phyloP scores from a whole-genome alignment of 37 sponge, comb jelly and placozoan genomes.

The Mnemiopsis leidyi region DNA sequence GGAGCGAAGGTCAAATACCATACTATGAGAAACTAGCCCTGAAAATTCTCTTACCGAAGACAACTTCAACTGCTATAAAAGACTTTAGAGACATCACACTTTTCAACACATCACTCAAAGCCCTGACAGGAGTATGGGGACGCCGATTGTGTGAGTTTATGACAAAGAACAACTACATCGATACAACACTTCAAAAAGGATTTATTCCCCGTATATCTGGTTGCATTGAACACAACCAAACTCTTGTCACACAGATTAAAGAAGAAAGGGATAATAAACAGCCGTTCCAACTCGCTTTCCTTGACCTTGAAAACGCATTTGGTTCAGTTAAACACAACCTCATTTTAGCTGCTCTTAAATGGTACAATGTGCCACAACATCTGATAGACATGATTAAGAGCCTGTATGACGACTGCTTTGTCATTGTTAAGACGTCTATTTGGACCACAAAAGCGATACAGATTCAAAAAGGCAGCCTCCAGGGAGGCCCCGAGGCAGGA shows the following conservation, averaged over 20 bases:
- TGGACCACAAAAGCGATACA: background rate
- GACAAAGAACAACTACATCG: background rate
- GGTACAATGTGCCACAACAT: background rate
- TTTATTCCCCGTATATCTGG: background rate
- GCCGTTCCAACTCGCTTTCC: background rate
- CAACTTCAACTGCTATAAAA: background rate
- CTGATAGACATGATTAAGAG: background rate
- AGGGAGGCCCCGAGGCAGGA: too few species aligned
- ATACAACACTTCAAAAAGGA: background rate
- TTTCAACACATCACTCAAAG: background rate
- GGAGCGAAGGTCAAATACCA: background rate
- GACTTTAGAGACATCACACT: background rate
- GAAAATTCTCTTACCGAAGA: background rate
- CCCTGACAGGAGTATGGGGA: background rate
- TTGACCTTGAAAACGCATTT: background rate
- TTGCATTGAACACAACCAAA: background rate
- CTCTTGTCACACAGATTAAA: background rate
- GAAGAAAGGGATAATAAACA: background rate
- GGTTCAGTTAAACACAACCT: background rate
- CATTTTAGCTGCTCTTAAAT: background rate
- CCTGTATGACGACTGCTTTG: background rate
- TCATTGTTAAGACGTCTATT: background rate
- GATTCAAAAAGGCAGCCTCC: background rate
- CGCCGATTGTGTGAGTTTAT: background rate
- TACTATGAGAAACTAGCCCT: background rate